Base-by-base conservation (phyloP, 2,888 invertebrate species). In the Cyclophora punctaria region DNA sequence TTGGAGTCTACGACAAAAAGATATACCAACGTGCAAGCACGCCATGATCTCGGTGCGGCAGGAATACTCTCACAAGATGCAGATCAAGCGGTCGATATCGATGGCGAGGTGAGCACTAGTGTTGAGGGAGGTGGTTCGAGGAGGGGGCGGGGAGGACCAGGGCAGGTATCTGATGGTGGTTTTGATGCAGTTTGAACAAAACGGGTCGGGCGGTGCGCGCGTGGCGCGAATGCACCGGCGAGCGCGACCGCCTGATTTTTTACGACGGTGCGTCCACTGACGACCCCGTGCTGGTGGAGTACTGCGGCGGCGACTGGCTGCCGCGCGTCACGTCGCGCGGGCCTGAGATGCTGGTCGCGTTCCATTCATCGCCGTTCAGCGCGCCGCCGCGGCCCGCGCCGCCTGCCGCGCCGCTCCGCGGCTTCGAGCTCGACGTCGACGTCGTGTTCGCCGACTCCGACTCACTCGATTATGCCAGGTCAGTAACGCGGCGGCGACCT, bases 31-130 rank as follows among this genome's bases (percentile, higher is more conserved):
- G 45, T 96, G 96, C 80, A 96, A 96, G 76, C 95, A 96, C 81
- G 96, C 96, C 41, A 96, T 96, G 94, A 94, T 97, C 64, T 93
- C 95, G 20, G 94, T 96, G 53, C 90, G 93, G 48, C 95, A 95
- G 76, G 93, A 93, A 67, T 92, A 91, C 55, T 90, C 92, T 45
- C 93, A 93, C 71, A 93, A 93, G 75, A 91, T 93, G 90, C 92
- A 92, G 71, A 91, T 93, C 78, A 92, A 92, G 61, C 85, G 92
- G 6, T 91, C 91, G 1, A 91, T 91, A 58, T 90, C 90, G 35
- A 93, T 91, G 87, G 92, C 91, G 63, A 91, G 87, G 91, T 88
- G 47, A 64, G 89, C 80, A 5, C 20, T 7, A 5, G 20, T 3
- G 20, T 7, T 33, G 33, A 20, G 44, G 7, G 44, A 5, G 37